Evolutionary conservation across 2,113 vertebrate genomes (phyloP), one percentile per base, ranked within the genome.

Genomic region (Phylloscopus trochiloides): DNA sequence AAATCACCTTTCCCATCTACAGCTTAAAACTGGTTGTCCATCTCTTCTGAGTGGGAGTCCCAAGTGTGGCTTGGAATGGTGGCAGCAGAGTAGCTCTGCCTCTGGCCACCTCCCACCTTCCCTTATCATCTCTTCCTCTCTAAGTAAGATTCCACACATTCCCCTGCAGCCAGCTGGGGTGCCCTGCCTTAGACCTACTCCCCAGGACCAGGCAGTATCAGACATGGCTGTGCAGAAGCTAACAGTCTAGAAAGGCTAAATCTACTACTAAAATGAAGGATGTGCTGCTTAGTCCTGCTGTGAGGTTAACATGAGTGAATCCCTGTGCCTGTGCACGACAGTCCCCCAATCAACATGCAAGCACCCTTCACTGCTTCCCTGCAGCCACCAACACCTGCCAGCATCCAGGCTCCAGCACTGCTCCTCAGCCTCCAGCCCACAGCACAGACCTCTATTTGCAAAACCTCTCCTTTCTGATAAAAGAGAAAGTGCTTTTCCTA

Each of bases 291-390:
- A 48, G 55, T 57, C 47, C 36, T 59, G 36, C 9, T 40, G 15
- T 54, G 71, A 59, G 61, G 40, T 47, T 58, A 54, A 59, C 40
- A 14, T 3, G 0, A 26, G 24, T 59, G 59, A 83, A 73, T 13
- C 51, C 26, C 42, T 32, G 65, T 34, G 43, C 43, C 40, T 22
- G 17, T 38, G 21, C 81, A 80, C 34, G 26, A 42, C 32, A 71
- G 31, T 28, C 34, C 8, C 34, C 10, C 25, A 31, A 20, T 22
- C 36, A 61, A 21, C 16, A 17, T 10, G 2, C 0, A 0, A 48
- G 43, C 32, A 63, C 17, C 14, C 29, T 1, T 12, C 4, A 1
- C 50, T 77, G 17, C 47, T 36, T 74, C 38, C 14, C 24, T 29
- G n/a, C 1, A 5, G 40, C 54, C 59, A 10, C 31, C 16, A 45